These are phyloP conservation scores for Clunio marinus DNA, from an alignment of 2,888 invertebrate genomes.

Conservation along the genomic window DNA sequence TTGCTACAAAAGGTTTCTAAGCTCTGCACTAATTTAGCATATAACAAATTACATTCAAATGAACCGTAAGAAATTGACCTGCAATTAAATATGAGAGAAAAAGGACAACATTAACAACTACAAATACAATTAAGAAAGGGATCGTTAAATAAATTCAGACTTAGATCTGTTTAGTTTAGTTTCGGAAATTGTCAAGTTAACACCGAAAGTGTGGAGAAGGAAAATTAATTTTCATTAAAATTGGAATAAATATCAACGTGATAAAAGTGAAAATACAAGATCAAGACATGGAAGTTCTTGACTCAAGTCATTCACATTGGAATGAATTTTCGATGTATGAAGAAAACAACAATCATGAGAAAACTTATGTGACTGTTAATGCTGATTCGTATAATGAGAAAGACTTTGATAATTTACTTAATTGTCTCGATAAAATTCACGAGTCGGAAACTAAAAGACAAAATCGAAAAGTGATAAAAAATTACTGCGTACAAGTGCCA, in stretches of 20 bases:
- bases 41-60: background rate
- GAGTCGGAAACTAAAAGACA: constrained; percentile 23
- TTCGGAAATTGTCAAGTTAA: background rate
- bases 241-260: too few relatives aligned
- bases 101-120: background rate
- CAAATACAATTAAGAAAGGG: too few relatives aligned
- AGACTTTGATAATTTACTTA: constrained; percentile 26
- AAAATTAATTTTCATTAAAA: too few relatives aligned
- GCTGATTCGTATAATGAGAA: constrained; percentile 24
- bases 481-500: constrained; percentile 38
- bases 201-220: background rate
- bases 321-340: background rate
- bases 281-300: too few relatives aligned
- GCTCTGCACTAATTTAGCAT: background rate
- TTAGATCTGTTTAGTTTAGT: background rate
- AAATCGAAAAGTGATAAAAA: constrained; percentile 16
- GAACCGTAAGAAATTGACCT: background rate
- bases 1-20: too few relatives aligned
- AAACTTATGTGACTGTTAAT: constrained; percentile 19
- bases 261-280: too few relatives aligned
- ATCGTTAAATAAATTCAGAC: too few relatives aligned
- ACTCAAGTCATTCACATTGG: background rate
- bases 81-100: too few relatives aligned
- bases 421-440: constrained; percentile 25
- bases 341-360: background rate